Base-by-base conservation (phyloP, 2,888 invertebrate species). In the Xanthia icteritia region DNA sequence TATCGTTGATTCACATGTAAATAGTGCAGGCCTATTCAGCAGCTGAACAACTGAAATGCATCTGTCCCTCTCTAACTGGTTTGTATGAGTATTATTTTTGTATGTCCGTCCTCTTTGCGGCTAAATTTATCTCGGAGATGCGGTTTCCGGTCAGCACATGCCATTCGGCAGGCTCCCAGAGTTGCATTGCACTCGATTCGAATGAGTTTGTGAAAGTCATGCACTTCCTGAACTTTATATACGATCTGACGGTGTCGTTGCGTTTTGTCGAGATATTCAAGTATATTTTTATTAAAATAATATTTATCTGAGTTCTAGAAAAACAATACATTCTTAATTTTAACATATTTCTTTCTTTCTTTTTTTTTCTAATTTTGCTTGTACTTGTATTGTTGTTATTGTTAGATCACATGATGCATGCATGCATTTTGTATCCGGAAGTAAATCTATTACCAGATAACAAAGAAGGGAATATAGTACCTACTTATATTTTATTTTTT, bases 41-140 rank as follows among this genome's bases (percentile, higher is more conserved):
- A 79, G 79, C 77, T 85, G 88, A 90, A 90, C 87, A 76, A 77
- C 85, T 85, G 86, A 86, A 89, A 89, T 87, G 74, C 80, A 80
- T 75, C 81, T 77, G 83, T 93, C 92, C 86, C 89, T 83, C 82
- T 93, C 90, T 85, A 82, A 82, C 90, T 69, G 80, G 72, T 82
- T 83, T 77, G 77, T 86, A 76, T 83, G 73, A 70, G 79, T 77
- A 82, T 89, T 85, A 87, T 81, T 89, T 89, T 88, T 87, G 89
- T 93, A 90, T 90, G 81, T 89, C 90, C 90, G 89, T 94, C 94
- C 94, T 92, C 89, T 94, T 93, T 91, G 91, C 83, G 88, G 89
- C 94, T 96, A 96, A 94, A 95, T 95, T 95, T 96, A 95, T 93
- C 94, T 90, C 89, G 81, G 92, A 94, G 94, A 92, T 92, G 92